Percentiles rank a stretch among this genome's conserved stretches.
Conservation (phyloP, 2,888 invertebrate species). For the Drosophila testacea region DNA sequence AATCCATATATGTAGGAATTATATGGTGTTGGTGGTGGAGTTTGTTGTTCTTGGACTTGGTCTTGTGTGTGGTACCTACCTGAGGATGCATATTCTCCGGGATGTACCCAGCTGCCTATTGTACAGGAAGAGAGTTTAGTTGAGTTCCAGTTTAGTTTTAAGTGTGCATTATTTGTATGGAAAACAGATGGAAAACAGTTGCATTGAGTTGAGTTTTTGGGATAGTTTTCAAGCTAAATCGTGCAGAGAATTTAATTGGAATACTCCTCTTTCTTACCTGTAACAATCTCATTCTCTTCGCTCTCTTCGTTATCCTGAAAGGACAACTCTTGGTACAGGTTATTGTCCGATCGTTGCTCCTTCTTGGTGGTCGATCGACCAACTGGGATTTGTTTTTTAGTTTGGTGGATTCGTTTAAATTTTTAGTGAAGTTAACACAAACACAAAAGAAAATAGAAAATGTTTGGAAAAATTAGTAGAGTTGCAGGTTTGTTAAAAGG, state of each 20-base stretch:
- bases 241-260: slow-evolving; percentile 20
- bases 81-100: slow-evolving; percentile 99
- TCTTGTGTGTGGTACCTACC: slow-evolving; percentile 88
- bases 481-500: slow-evolving; percentile 42
- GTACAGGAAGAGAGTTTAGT: slow-evolving; percentile 15
- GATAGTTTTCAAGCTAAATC: slow-evolving; percentile 6
- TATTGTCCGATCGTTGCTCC: slow-evolving; percentile 95
- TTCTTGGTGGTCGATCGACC: slow-evolving; percentile 91
- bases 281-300: slow-evolving; percentile 94
- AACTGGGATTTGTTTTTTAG: slow-evolving; percentile 71
- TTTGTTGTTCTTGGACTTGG: slow-evolving; percentile 43
- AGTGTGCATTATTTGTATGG: slow-evolving; percentile 10
- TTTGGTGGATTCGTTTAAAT: slow-evolving; percentile 23
- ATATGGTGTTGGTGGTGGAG: slow-evolving; percentile 68
- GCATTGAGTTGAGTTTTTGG: slow-evolving; percentile 22
- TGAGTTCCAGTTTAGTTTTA: slow-evolving; percentile 19
- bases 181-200: slow-evolving; percentile 3
- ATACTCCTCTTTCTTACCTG: slow-evolving; percentile 89
- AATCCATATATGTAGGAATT: slow-evolving; percentile 81
- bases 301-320: slow-evolving; percentile 96
- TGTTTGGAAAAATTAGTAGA: slow-evolving; percentile 65
- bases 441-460: slow-evolving; percentile 61
- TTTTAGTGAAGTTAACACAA: slow-evolving; percentile 73
- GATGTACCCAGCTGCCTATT: slow-evolving; percentile 97
- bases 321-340: slow-evolving; percentile 96